Conservation (phyloP, 2,888 invertebrate species). For the Drosophila parthenogenetica region DNA sequence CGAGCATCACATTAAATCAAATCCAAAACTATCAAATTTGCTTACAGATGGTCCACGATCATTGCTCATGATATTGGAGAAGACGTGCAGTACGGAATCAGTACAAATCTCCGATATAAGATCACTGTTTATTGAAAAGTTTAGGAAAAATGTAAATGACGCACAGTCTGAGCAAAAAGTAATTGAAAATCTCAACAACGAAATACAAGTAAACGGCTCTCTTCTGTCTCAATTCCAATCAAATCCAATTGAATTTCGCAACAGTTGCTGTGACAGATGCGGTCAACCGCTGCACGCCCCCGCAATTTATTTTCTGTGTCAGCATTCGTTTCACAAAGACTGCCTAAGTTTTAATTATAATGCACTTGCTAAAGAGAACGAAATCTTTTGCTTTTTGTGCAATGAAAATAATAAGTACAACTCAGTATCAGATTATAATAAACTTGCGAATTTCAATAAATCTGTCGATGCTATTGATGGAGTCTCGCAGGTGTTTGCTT, state of each 20-base stretch:
- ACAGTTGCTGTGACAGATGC: slow-evolving; percentile 69
- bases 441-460: neutral
- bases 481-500: slow-evolving; percentile 35
- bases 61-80: slow-evolving; percentile 50
- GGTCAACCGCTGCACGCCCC: slow-evolving; percentile 59
- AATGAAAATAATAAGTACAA: slow-evolving; percentile 5
- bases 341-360: slow-evolving; percentile 50
- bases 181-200: slow-evolving; percentile 35
- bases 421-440: neutral
- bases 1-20: slow-evolving; percentile 18
- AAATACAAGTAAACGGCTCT: slow-evolving; percentile 26
- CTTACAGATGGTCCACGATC: slow-evolving; percentile 27
- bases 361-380: neutral
- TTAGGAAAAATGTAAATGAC: slow-evolving; percentile 14
- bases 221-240: slow-evolving; percentile 37
- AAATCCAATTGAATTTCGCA: slow-evolving; percentile 75
- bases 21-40: slow-evolving; percentile 20
- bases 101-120: slow-evolving; percentile 39
- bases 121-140: slow-evolving; percentile 39
- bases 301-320: slow-evolving; percentile 69
- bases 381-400: slow-evolving; percentile 33
- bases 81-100: slow-evolving; percentile 23
- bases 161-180: slow-evolving; percentile 28
- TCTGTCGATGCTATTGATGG: slow-evolving; percentile 21
- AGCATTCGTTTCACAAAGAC: slow-evolving; percentile 75